phyloP scores from a whole-genome alignment of 2,797 vertebrate species.

The Siniperca undulata region DNA sequence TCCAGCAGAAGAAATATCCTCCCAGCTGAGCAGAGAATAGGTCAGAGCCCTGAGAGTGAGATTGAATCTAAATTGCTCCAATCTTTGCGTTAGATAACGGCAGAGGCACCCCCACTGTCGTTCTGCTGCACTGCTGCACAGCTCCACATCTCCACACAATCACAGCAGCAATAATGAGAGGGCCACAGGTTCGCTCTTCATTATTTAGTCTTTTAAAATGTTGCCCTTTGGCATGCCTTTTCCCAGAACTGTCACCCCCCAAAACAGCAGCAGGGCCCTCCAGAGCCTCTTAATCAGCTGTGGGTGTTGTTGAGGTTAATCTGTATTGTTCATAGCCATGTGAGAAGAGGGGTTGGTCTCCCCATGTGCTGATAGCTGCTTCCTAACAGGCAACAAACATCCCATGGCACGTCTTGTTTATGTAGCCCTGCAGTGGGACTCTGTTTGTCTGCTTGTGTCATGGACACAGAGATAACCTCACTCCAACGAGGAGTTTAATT shows the following conservation, averaged over 20 bases:
- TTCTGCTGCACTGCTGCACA: slow-evolving; percentile 38
- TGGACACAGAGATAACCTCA: slow-evolving; percentile 76
- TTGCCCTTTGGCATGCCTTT: slow-evolving; percentile 54
- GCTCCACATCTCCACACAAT: slow-evolving; percentile 57
- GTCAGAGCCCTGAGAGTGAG: slow-evolving; percentile 65
- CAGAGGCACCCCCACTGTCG: slow-evolving; percentile 35
- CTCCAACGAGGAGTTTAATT: slow-evolving; percentile 76
- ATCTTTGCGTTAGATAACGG: slow-evolving; percentile 70
- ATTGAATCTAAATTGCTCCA: slow-evolving; percentile 81
- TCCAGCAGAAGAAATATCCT: slow-evolving; percentile 47
- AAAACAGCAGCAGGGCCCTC: slow-evolving; percentile 55
- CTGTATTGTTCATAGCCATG: slow-evolving; percentile 59
- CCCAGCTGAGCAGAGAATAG: slow-evolving; percentile 63
- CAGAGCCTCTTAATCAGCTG: slow-evolving; percentile 60
- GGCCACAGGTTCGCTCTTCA: slow-evolving; percentile 67
- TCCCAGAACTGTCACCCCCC: slow-evolving; percentile 23
- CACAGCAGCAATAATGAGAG: slow-evolving; percentile 64
- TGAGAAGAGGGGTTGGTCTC: slow-evolving; percentile 43
- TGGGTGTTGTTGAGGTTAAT: slow-evolving; percentile 69
- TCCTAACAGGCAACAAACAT: slow-evolving; percentile 61
- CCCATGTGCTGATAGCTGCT: slow-evolving; percentile 56
- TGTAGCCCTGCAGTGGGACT: slow-evolving; percentile 51
- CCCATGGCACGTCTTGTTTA: slow-evolving; percentile 64
- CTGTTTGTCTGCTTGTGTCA: slow-evolving; percentile 62
- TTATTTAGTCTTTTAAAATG: slow-evolving; percentile 71